Evolutionary conservation across 2,888 invertebrate species (phyloP).

Genomic region (Oligia latruncula): DNA sequence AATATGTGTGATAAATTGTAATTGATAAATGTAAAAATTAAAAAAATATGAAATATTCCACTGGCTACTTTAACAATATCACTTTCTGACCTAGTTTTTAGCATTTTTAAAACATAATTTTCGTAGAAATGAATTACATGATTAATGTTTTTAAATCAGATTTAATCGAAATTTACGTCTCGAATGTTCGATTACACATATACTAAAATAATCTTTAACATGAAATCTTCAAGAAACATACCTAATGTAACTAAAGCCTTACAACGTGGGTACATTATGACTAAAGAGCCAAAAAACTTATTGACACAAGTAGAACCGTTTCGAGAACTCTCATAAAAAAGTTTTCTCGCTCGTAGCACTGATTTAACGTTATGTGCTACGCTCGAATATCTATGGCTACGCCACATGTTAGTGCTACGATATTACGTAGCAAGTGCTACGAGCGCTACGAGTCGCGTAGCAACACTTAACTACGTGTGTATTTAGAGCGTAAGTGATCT

Average conservation of each 20-base stretch:
- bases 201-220: not conserved
- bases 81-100: not conserved
- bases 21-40: not conserved
- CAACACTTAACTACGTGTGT: not conserved
- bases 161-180: not conserved
- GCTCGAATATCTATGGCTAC: slow-evolving; percentile 9
- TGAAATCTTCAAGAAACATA: not conserved
- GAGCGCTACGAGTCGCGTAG: slow-evolving; percentile 24
- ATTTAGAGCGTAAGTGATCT: not conserved
- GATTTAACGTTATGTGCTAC: slow-evolving; percentile 44
- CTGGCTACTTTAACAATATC: not conserved
- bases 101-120: not conserved
- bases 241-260: not conserved
- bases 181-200: not conserved
- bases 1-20: not conserved
- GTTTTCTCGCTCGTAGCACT: slow-evolving; percentile 40
- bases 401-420: slow-evolving; percentile 41
- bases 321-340: slow-evolving; percentile 39
- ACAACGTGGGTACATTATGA: not conserved
- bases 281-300: slow-evolving; percentile 10
- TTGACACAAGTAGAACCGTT: slow-evolving; percentile 8
- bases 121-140: not conserved
- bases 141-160: not conserved
- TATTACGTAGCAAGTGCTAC: slow-evolving; percentile 48
- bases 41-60: not conserved